Conservation (phyloP, 2,888 invertebrate genomes). For the Tanaodytes sp. region DNA sequence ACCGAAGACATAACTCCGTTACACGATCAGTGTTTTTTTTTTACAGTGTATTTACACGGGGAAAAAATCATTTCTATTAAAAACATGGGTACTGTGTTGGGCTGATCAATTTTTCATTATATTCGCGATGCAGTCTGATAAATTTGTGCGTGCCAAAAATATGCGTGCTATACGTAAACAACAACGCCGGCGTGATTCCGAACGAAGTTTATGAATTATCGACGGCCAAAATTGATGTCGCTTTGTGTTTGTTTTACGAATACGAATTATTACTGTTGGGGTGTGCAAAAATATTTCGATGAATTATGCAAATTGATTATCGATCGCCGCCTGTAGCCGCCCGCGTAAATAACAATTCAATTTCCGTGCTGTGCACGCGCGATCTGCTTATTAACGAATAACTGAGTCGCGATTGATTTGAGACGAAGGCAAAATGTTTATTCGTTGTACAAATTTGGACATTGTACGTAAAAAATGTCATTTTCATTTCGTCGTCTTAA, state of each 20-base stretch:
- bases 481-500: too few relatives aligned
- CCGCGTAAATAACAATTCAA: slow-evolving; percentile 25
- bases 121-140: too few relatives aligned
- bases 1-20: too few relatives aligned
- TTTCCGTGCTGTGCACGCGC: neutral
- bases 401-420: neutral
- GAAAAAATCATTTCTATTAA: too few relatives aligned
- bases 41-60: too few relatives aligned
- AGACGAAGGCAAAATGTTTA: neutral
- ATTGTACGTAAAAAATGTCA: too few relatives aligned
- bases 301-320: slow-evolving; percentile 42
- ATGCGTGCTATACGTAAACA: slow-evolving; percentile 37
- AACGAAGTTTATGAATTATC: slow-evolving; percentile 45
- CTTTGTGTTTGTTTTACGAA: slow-evolving; percentile 42
- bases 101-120: too few relatives aligned
- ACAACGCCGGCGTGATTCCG: slow-evolving; percentile 38
- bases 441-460: neutral
- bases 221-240: slow-evolving; percentile 44
- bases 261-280: slow-evolving; percentile 33
- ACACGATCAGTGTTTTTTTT: too few relatives aligned
- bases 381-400: slow-evolving; percentile 19
- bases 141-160: too few relatives aligned
- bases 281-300: slow-evolving; percentile 34
- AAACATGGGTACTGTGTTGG: too few relatives aligned
- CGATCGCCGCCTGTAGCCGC: slow-evolving; percentile 5